Evolutionary conservation across 2,797 vertebrate genomes (phyloP).

Genomic region (Leptodactylus fallax): DNA sequence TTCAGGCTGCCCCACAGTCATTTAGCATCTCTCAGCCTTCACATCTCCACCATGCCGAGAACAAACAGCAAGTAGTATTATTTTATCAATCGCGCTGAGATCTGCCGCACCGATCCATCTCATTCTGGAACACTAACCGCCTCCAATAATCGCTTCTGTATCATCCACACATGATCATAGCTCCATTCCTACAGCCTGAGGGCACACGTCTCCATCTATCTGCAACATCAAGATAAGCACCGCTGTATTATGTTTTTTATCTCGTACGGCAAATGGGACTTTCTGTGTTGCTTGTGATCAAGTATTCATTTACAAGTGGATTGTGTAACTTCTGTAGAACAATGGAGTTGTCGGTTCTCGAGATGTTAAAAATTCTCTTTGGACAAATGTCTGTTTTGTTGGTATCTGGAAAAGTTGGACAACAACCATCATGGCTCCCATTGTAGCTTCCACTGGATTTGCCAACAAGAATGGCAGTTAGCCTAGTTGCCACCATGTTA

Average conservation of each 20-base stretch:
- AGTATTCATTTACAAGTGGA: not conserved
- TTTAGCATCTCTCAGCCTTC: not conserved
- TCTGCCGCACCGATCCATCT: not conserved
- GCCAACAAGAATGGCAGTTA: not conserved
- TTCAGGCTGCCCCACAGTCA: not conserved
- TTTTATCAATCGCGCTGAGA: not conserved
- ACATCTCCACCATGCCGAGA: not conserved
- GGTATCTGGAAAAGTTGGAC: not conserved
- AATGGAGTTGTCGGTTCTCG: not conserved
- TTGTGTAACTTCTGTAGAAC: not conserved
- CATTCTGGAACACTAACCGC: slow-evolving; percentile 24
- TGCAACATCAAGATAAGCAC: slow-evolving; percentile 5
- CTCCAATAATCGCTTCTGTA: slow-evolving; percentile 30
- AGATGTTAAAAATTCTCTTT: not conserved
- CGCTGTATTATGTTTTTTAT: not conserved
- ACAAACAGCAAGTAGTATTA: not conserved
- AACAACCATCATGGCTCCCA: not conserved
- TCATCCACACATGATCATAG: slow-evolving; percentile 18
- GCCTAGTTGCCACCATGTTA: not conserved
- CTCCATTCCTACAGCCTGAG: not conserved
- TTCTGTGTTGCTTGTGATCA: slow-evolving; percentile 25
- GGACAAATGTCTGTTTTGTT: not conserved
- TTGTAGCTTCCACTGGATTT: not conserved
- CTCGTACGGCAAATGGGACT: not conserved
- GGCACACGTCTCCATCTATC: slow-evolving; percentile 1